phyloP scores from a whole-genome alignment of 2,888 invertebrate genomes.

The Cremastinae sp. region DNA sequence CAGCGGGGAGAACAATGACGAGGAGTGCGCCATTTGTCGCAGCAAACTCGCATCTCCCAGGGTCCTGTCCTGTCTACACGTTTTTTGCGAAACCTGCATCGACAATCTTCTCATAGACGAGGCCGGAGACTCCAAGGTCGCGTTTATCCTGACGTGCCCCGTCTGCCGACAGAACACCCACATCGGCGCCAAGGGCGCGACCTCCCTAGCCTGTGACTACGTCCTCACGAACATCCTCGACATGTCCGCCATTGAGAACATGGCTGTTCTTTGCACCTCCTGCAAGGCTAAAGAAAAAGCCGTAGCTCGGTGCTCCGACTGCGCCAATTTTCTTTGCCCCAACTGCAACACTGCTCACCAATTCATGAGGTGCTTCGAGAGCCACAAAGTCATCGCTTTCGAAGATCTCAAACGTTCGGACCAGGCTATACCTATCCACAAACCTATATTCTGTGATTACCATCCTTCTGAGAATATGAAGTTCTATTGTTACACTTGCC shows the following conservation, averaged over 20 bases:
- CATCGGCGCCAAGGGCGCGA: slow-evolving; percentile 88
- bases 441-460: slow-evolving; percentile 91
- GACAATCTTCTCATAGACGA: slow-evolving; percentile 89
- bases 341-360: slow-evolving; percentile 98
- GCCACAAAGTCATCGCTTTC: slow-evolving; percentile 94
- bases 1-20: slow-evolving; percentile 68
- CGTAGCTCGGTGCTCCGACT: slow-evolving; percentile 96
- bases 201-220: slow-evolving; percentile 92
- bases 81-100: slow-evolving; percentile 96
- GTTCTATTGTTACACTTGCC: slow-evolving; percentile 93
- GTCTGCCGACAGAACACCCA: slow-evolving; percentile 93
- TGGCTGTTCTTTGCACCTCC: slow-evolving; percentile 90
- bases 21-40: slow-evolving; percentile 80
- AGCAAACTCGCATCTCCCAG: slow-evolving; percentile 91
- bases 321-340: slow-evolving; percentile 95
- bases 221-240: slow-evolving; percentile 92
- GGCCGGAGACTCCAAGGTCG: slow-evolving; percentile 85
- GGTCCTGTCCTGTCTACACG: slow-evolving; percentile 95
- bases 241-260: slow-evolving; percentile 88
- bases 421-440: slow-evolving; percentile 92
- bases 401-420: slow-evolving; percentile 91
- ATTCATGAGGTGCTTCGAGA: slow-evolving; percentile 98
- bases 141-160: slow-evolving; percentile 87
- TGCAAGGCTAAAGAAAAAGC: slow-evolving; percentile 98
- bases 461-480: slow-evolving; percentile 93